Evolutionary conservation across 2,888 invertebrate genomes (phyloP).

Genomic region (Tiphia femorata): DNA sequence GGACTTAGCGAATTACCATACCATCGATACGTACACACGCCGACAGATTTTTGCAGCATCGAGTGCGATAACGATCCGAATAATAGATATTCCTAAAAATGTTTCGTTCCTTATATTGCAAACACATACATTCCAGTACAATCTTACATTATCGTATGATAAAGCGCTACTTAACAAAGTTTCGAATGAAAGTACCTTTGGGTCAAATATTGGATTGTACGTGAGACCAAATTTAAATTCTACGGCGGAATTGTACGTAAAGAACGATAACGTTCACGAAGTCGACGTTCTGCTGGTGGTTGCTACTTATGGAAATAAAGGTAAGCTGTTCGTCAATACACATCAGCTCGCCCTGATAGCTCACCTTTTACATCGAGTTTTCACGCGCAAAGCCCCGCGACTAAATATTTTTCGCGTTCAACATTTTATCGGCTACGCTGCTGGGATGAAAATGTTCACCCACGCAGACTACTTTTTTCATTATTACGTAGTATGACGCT

Average conservation of each 20-base stretch:
- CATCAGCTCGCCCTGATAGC: too few relatives aligned
- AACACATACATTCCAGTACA: conserved; percentile 74
- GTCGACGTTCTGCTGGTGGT: conserved; percentile 71
- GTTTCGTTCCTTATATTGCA: conserved; percentile 75
- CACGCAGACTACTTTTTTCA: too few relatives aligned
- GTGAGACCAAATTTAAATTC: conserved; percentile 53
- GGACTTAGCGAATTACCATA: conserved; percentile 54
- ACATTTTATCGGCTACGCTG: too few relatives aligned
- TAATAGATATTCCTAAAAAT: conserved; percentile 68
- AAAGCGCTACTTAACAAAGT: conserved; percentile 29
- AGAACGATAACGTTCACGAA: conserved; percentile 66
- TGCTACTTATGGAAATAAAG: conserved; percentile 70
- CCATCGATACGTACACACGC: conserved; percentile 48
- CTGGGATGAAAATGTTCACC: too few relatives aligned
- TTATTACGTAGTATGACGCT: too few relatives aligned
- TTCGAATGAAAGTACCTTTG: conserved; percentile 68
- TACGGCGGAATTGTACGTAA: conserved; percentile 65
- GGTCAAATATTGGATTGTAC: conserved; percentile 76
- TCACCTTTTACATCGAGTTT: too few relatives aligned
- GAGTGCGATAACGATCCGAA: conserved; percentile 63
- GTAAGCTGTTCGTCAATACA: conserved; percentile 62
- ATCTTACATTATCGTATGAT: conserved; percentile 73
- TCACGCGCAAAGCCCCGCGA: too few relatives aligned
- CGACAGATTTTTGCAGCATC: conserved; percentile 42
- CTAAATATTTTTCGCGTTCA: too few relatives aligned